phyloP scores from a whole-genome alignment of 2,113 vertebrate species.

The Tragelaphus imberbis region DNA sequence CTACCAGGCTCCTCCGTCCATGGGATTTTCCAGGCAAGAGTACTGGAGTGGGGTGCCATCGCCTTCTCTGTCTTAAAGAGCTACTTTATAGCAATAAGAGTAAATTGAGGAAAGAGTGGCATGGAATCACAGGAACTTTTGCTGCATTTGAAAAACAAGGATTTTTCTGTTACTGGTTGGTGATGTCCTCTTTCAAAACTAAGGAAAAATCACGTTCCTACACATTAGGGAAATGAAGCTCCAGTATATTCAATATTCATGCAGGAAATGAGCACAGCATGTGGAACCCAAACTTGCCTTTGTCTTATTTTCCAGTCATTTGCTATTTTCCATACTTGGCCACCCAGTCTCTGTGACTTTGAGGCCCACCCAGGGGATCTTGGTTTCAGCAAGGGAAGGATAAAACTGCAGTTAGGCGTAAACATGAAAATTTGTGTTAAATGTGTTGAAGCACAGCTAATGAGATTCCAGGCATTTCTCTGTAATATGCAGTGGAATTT shows the following conservation, averaged over 20 bases:
- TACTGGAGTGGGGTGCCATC: no score
- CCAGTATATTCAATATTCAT: background rate
- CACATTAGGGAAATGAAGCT: background rate
- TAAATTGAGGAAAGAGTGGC: background rate
- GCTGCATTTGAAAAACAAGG: background rate
- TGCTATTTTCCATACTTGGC: background rate
- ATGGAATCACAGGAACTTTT: background rate
- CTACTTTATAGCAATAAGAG: background rate
- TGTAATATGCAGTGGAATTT: background rate
- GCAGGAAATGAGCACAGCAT: slow-evolving; percentile 22
- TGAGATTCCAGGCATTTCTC: background rate
- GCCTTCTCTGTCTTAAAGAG: background rate
- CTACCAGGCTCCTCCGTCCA: no score
- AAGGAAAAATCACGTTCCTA: slow-evolving; percentile 1
- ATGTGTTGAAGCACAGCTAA: slow-evolving; percentile 22
- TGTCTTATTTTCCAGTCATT: background rate
- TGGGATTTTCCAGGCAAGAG: no score
- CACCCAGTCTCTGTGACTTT: background rate
- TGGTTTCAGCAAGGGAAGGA: slow-evolving; percentile 43
- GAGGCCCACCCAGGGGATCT: slow-evolving; percentile 33
- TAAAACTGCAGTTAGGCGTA: slow-evolving; percentile 10
- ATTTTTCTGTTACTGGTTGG: background rate
- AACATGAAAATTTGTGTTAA: slow-evolving; percentile 42
- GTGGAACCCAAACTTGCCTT: slow-evolving; percentile 3
- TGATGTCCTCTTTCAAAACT: background rate